Base-by-base conservation (phyloP, 2,113 vertebrate species). In the Nannospalax galili region DNA sequence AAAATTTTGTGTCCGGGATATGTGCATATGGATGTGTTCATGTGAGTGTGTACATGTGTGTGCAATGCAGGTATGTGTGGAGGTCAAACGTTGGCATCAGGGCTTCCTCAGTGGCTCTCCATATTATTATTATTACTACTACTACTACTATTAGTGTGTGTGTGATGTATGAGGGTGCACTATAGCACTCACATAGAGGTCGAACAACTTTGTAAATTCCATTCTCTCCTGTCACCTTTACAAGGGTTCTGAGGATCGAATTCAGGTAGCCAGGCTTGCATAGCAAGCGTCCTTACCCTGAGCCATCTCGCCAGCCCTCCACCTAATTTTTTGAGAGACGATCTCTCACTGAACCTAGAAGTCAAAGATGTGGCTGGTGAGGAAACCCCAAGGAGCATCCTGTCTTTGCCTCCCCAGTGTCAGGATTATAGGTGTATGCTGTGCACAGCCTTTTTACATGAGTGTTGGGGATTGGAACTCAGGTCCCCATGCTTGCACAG, bases 361-460 rank as follows among this genome's bases (percentile, higher is more conserved):
- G 56, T 40, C 35, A 26, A 14, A 4, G 79, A 62, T 22, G 16
- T 81, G 60, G n/a, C 26, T 64, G 58, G 58, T 19, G 10, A 64
- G n/a, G 26, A 42, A 64, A n/a, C 40, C 58, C 37, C 26, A 64
- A 82, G 58, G 15, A 64, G 3, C 37, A 7, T 64, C 58, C 60
- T 28, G 58, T 37, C 10, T 60, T 60, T 64, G 58, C 58, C 37
- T 42, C 60, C 8, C 60, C 60, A 32, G 80, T 22, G 40, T 7
- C 8, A 0, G 60, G 10, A 11, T 20, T 6, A 32, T 60, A 20
- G 58, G n/a, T 15, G n/a, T 28, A 3, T 37, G 28, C 58, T 40
- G n/a, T 40, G 24, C 58, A 35, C 19, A 45, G 37, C 19, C 7
- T 40, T 40, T 37, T 37, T 37, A 42, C 58, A 11, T 28, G 15